A percentile compares a stretch with the other conserved stretches of the same genome.
Conservation (phyloP, 92 coral and sea anemone species). For the Porites cylindrica region DNA sequence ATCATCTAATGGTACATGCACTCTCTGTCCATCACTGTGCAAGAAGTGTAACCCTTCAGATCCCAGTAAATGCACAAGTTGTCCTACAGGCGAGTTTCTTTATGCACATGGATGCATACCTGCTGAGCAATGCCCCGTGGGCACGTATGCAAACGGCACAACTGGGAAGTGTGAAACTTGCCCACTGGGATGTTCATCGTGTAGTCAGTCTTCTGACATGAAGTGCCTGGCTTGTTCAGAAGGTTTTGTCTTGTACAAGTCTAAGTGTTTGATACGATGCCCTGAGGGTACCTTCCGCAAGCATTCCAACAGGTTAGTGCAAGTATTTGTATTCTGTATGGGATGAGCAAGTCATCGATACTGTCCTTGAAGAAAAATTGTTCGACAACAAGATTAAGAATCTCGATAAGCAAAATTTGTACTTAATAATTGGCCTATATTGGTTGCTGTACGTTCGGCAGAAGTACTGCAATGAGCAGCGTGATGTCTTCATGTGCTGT, state of each 20-base stretch:
- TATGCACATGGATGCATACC: conserved; percentile 67
- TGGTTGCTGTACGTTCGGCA: too few relatives aligned
- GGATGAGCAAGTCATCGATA: neutral
- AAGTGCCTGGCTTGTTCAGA: conserved; percentile 77
- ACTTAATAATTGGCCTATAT: too few relatives aligned
- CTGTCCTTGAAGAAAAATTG: neutral
- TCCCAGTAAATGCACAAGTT: conserved; percentile 80
- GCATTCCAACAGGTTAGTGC: conserved; percentile 33
- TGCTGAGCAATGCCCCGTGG: conserved; percentile 67
- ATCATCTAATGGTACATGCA: conserved; percentile 74
- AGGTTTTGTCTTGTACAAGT: conserved; percentile 69
- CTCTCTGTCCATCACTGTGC: conserved; percentile 74
- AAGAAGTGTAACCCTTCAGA: conserved; percentile 74
- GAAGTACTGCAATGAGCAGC: neutral
- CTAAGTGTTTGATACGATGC: conserved; percentile 75
- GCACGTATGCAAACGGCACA: conserved; percentile 70
- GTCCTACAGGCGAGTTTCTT: conserved; percentile 67
- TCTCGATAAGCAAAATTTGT: neutral
- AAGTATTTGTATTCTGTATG: neutral
- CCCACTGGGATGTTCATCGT: conserved; percentile 71
- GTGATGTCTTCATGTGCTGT: neutral
- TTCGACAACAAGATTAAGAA: too few relatives aligned
- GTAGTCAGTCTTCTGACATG: conserved; percentile 59
- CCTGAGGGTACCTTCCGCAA: conserved; percentile 76
- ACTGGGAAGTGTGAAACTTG: conserved; percentile 71